Evolutionary conservation across 1,140 invertebrate species (phyloP), one percentile per base, ranked within the genome.

Genomic region (Drosophila lacertosa): DNA sequence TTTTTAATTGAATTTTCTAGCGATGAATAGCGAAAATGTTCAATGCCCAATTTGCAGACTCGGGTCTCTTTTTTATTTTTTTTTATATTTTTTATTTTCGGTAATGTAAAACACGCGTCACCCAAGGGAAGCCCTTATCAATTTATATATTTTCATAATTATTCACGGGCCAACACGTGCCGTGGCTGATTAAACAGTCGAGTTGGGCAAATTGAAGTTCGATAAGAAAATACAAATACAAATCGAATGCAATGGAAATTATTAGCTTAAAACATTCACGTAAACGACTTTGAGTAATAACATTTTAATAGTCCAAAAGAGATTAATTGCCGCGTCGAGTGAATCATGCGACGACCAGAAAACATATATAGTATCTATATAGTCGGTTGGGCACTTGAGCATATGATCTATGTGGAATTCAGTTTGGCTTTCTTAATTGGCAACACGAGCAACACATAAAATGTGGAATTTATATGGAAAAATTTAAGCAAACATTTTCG

Each of bases 371-470:
- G 18, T 39, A 37, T 37, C 33, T 53, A 22, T 20, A 51, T 35
- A 57, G 40, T 47, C 57, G 53, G 10, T 68, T 33, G 55, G 44
- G 57, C 47, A 68, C 39, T 69, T 64, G 66, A 50, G 51, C 59
- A 47, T 64, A 70, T 42, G 51, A 57, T 65, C 67, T 44, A 64
- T 58, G 62, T 44, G 60, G 63, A 48, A 59, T 54, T 72, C 40
- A 13, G 20, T 50, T 47, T 26, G 67, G 51, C 39, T 40, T 45
- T 37, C 35, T 88, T 81, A 86, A 86, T 88, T 81, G 74, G 53
- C 82, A 75, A 68, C 82, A 88, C 81, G 74, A 86, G 81, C 70
- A 33, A 60, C 77, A 75, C 82, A 47, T 88, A 88, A 88, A 84
- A 64, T 83, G 71, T 42, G 79, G 79, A 83, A 83, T 83, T 78